These are phyloP conservation scores for Drosophila diplacantha DNA, from an alignment of 2,888 invertebrate genomes.

Conservation along the genomic window DNA sequence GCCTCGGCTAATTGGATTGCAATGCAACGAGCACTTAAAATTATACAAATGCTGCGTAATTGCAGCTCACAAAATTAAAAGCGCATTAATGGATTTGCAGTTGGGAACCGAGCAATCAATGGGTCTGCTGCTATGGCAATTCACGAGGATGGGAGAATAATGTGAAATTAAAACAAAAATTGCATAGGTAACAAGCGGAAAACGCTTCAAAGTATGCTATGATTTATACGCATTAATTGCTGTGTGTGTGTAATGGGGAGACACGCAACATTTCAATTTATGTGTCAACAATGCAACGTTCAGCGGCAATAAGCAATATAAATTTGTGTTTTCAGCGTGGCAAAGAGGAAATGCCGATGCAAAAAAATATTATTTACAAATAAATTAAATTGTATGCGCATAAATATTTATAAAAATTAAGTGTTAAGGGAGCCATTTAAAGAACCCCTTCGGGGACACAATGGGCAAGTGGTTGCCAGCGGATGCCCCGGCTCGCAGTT, in stretches of 20 bases:
- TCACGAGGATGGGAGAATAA: constrained; percentile 52
- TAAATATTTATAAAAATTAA: constrained; percentile 73
- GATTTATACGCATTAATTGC: constrained; percentile 63
- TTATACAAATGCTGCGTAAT: constrained; percentile 54
- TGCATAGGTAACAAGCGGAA: constrained; percentile 66
- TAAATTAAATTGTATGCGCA: constrained; percentile 67
- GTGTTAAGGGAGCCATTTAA: constrained; percentile 66
- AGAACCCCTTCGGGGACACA: constrained; percentile 20
- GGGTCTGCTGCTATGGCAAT: constrained; percentile 21
- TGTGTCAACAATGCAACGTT: constrained; percentile 62
- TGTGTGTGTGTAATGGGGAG: constrained; percentile 13
- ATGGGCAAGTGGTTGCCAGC: constrained; percentile 2
- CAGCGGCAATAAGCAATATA: constrained; percentile 56
- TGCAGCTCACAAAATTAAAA: constrained; percentile 59
- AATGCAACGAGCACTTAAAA: constrained; percentile 51
- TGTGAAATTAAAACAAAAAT: constrained; percentile 63
- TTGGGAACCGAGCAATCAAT: constrained; percentile 27
- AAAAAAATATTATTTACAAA: constrained; percentile 56
- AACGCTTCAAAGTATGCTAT: constrained; percentile 57
- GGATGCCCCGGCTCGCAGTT: constrained; percentile 20
- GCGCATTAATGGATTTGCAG: constrained; percentile 56
- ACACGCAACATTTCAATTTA: constrained; percentile 66
- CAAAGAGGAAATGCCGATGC: constrained; percentile 42
- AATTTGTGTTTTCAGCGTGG: constrained; percentile 42
- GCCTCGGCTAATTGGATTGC: constrained; percentile 58